Conservation (phyloP, 2,888 invertebrate genomes). For the Ariolimax columbianus region DNA sequence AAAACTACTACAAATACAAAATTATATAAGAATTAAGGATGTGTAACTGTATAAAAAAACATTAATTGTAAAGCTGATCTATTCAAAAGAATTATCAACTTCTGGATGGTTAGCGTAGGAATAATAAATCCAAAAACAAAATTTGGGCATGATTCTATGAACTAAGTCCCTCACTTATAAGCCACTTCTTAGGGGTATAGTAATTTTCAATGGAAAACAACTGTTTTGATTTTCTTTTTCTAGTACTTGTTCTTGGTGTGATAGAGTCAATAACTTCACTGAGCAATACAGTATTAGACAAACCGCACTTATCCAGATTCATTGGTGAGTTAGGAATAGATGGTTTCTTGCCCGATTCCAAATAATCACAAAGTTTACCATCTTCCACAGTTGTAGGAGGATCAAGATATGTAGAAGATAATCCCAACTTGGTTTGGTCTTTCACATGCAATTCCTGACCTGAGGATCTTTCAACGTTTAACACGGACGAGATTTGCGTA, state of each 20-base stretch:
- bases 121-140: not conserved
- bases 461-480: slow-evolving; percentile 3
- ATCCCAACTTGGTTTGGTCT: not conserved
- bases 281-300: not conserved
- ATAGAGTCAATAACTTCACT: not conserved
- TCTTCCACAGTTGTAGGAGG: not conserved
- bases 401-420: not conserved
- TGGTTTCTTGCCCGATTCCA: not conserved
- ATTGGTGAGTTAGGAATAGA: not conserved
- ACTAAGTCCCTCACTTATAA: not conserved
- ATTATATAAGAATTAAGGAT: not conserved
- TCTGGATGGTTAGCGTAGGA: not conserved
- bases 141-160: not conserved
- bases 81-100: not conserved
- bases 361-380: not conserved
- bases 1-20: not conserved
- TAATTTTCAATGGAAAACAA: slow-evolving; percentile 76
- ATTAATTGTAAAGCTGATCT: not conserved
- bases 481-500: not conserved
- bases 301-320: not conserved
- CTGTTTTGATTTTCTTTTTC: slow-evolving; percentile 75
- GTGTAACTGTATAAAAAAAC: not conserved
- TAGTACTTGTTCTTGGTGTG: slow-evolving; percentile 66
- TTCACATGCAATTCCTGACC: not conserved
- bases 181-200: slow-evolving; percentile 59